Percentiles rank a stretch among this genome's conserved stretches.
Evolutionary conservation across 1,140 invertebrate genomes (phyloP).

Genomic region (Tigriopus japonicus): DNA sequence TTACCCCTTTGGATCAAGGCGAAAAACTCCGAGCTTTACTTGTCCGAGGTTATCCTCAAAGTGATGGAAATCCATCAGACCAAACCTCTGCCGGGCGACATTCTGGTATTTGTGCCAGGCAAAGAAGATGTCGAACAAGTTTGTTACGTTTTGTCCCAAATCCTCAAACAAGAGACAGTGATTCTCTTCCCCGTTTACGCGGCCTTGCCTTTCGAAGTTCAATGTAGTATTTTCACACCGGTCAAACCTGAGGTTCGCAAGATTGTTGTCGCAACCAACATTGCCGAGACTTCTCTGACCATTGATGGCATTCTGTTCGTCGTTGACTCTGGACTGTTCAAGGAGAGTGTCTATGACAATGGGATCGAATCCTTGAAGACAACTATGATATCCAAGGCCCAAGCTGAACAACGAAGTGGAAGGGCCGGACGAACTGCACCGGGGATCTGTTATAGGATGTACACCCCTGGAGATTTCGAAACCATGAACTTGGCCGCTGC

Average conservation of each 20-base stretch:
- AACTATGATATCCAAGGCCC: constrained; percentile 94
- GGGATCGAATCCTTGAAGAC: constrained; percentile 98
- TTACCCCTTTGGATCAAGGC: constrained; percentile 34
- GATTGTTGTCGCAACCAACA: constrained; percentile 1
- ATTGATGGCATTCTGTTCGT: constrained; percentile 36
- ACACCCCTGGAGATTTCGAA: constrained; percentile 38
- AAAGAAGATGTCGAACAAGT: constrained; percentile 99
- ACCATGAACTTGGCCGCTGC: background rate
- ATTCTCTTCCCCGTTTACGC: constrained; percentile 43
- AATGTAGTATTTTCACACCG: too few species aligned
- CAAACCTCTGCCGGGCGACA: constrained; percentile 76
- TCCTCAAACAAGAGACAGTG: constrained; percentile 96
- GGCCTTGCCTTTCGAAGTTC: too few species aligned
- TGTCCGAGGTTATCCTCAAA: constrained; percentile 92
- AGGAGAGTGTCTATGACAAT: constrained; percentile 75
- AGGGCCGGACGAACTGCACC: constrained; percentile 90
- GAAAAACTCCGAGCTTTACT: constrained; percentile 94
- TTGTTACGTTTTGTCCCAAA: constrained; percentile 92
- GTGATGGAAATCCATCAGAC: constrained; percentile 98
- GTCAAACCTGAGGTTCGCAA: too few species aligned
- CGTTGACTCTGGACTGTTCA: constrained; percentile 38
- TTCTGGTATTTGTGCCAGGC: constrained; percentile 84
- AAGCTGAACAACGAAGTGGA: constrained; percentile 90
- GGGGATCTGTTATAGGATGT: constrained; percentile 92
- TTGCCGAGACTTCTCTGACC: constrained; percentile 36